phyloP scores from a whole-genome alignment of 2,888 invertebrate genomes.

The Apamea crenata region DNA sequence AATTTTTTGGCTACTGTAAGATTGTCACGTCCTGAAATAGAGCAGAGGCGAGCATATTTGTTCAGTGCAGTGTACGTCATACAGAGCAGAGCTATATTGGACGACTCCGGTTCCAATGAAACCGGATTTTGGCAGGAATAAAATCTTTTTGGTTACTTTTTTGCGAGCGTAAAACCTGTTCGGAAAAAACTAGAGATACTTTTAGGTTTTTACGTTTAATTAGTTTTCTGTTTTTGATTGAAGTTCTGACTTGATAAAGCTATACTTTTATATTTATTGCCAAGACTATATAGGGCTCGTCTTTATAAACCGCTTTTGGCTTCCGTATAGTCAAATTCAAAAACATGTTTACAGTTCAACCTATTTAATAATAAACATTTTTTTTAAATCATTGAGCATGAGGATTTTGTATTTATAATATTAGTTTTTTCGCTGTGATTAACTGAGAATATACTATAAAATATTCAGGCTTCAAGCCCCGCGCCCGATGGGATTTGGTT shows the following conservation, averaged over 20 bases:
- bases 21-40: conserved; percentile 22
- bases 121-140: conserved; percentile 17
- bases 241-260: not conserved
- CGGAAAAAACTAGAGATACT: not conserved
- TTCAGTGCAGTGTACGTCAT: conserved; percentile 7
- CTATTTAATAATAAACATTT: no score
- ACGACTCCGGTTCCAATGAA: not conserved
- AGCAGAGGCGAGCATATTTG: conserved; percentile 19
- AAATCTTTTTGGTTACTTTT: conserved; percentile 9
- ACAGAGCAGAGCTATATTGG: conserved; percentile 14
- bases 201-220: not conserved
- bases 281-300: not conserved
- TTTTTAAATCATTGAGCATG: no score
- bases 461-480: not conserved
- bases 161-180: not conserved
- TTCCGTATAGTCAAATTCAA: no score
- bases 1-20: conserved; percentile 20
- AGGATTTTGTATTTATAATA: no score
- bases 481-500: not conserved
- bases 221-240: not conserved
- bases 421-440: not conserved
- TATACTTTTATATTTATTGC: not conserved
- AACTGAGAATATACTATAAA: conserved; percentile 10
- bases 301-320: not conserved
- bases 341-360: no score